phyloP scores from a whole-genome alignment of 1,140 invertebrate genomes.

The Gonatopus flavifemur region DNA sequence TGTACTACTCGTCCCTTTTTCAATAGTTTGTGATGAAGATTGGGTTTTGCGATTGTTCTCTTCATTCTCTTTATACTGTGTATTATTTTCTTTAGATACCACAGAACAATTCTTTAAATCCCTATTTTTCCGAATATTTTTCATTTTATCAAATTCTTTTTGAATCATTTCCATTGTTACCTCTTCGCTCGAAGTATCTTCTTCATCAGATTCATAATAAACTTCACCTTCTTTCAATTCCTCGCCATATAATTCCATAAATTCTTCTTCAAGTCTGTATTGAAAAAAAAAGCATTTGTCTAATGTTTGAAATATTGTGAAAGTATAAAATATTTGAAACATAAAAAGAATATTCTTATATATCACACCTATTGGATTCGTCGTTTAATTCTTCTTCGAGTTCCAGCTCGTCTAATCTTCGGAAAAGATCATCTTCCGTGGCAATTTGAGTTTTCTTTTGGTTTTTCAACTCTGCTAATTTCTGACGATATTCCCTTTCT shows the following conservation, averaged over 20 bases:
- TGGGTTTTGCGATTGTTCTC: neutral
- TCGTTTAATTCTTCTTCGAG: constrained; percentile 60
- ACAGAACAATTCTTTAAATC: too few relatives aligned
- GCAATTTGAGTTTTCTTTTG: constrained; percentile 37
- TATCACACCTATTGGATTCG: constrained; percentile 45
- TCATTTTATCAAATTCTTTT: constrained; percentile 19
- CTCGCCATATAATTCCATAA: constrained; percentile 25
- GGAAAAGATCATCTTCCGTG: constrained; percentile 56
- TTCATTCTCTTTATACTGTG: neutral
- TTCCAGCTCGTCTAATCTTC: constrained; percentile 60
- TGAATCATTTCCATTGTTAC: constrained; percentile 12
- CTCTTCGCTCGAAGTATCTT: constrained; percentile 21
- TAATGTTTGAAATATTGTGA: constrained; percentile 1
- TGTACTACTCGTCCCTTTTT: neutral
- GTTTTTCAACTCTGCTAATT: constrained; percentile 44
- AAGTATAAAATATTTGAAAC: constrained; percentile 1
- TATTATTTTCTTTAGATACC: too few relatives aligned
- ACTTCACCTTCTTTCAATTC: constrained; percentile 26
- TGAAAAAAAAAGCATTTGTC: constrained; percentile 1
- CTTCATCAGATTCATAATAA: constrained; percentile 29
- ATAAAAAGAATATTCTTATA: neutral
- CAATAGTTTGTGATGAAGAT: neutral
- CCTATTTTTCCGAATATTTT: constrained; percentile 9
- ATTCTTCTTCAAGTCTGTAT: constrained; percentile 30
- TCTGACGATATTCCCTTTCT: constrained; percentile 55